These are phyloP conservation scores for Catotricha subobsoleta DNA, from an alignment of 2,888 invertebrate species.

Conservation along the genomic window DNA sequence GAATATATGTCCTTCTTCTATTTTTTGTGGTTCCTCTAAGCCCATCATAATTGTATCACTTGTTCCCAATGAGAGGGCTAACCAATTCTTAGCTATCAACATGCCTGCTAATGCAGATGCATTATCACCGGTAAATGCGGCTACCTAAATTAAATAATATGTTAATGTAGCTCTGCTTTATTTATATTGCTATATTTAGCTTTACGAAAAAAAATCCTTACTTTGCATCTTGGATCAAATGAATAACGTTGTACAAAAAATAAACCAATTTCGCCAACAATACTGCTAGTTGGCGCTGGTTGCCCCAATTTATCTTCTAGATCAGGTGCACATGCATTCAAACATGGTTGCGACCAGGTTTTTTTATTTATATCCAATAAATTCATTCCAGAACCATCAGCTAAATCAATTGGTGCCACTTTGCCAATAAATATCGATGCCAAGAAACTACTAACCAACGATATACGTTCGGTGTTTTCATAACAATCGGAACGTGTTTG, in stretches of 20 bases:
- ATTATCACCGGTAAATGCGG: conserved; percentile 93
- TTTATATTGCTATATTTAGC: no score
- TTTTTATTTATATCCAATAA: conserved; percentile 63
- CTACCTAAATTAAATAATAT: no score
- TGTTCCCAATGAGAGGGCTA: conserved; percentile 80
- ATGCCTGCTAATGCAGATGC: conserved; percentile 72
- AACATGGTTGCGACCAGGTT: conserved; percentile 55
- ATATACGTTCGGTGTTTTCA: conserved; percentile 66
- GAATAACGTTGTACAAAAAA: conserved; percentile 80
- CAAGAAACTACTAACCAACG: conserved; percentile 82
- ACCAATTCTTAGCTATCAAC: conserved; percentile 57
- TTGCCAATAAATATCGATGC: conserved; percentile 73
- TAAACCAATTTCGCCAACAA: conserved; percentile 51
- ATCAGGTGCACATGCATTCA: conserved; percentile 61
- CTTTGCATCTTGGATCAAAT: conserved; percentile 58
- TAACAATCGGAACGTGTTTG: conserved; percentile 52
- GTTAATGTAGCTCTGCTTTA: no score
- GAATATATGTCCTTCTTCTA: conserved; percentile 68
- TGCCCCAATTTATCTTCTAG: conserved; percentile 54
- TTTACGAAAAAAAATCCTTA: no score
- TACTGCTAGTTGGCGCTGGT: conserved; percentile 49
- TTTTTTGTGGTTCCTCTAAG: conserved; percentile 44
- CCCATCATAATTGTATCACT: conserved; percentile 83
- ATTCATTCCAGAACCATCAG: conserved; percentile 96
- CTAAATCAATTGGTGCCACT: conserved; percentile 76